Evolutionary conservation across 1,140 invertebrate species (phyloP).

Genomic region (Drosophila parabipectinata): DNA sequence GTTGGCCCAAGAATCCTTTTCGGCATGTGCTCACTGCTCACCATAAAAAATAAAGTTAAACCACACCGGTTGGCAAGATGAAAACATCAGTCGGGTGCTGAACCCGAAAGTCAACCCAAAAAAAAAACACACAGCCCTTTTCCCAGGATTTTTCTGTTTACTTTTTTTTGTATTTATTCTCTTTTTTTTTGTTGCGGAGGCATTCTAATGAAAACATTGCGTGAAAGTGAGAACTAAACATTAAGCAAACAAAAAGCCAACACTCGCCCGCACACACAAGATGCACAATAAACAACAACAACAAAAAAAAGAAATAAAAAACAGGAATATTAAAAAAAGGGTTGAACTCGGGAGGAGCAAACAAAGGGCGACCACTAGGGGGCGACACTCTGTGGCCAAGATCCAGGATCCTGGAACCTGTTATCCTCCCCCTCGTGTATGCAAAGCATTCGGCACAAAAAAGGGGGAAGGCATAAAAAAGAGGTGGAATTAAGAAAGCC

Average conservation of each 20-base stretch:
- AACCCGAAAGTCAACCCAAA: constrained; percentile 29
- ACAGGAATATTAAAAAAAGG: constrained; percentile 39
- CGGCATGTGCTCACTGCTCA: constrained; percentile 46
- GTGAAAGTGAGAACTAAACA: constrained; percentile 81
- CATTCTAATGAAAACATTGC: constrained; percentile 79
- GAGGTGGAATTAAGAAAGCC: background rate
- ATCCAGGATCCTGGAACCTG: constrained; percentile 20
- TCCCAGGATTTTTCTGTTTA: constrained; percentile 5
- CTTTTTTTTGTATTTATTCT: background rate
- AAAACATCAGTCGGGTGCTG: constrained; percentile 51
- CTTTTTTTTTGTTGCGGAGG: background rate
- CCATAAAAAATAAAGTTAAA: constrained; percentile 38
- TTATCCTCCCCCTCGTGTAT: constrained; percentile 31
- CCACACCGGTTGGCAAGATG: constrained; percentile 46
- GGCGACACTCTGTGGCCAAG: constrained; percentile 13
- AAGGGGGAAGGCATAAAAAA: background rate
- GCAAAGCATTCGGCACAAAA: constrained; percentile 26
- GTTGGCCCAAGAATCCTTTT: background rate
- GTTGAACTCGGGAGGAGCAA: constrained; percentile 69
- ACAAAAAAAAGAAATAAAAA: background rate
- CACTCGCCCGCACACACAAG: constrained; percentile 32
- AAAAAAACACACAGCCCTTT: background rate
- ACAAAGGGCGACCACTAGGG: constrained; percentile 56
- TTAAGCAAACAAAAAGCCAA: constrained; percentile 68
- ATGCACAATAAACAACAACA: constrained; percentile 15